Evolutionary conservation across 1,140 invertebrate genomes (phyloP), one percentile per base, ranked within the genome.

Genomic region (Tetragonula clypearis): DNA sequence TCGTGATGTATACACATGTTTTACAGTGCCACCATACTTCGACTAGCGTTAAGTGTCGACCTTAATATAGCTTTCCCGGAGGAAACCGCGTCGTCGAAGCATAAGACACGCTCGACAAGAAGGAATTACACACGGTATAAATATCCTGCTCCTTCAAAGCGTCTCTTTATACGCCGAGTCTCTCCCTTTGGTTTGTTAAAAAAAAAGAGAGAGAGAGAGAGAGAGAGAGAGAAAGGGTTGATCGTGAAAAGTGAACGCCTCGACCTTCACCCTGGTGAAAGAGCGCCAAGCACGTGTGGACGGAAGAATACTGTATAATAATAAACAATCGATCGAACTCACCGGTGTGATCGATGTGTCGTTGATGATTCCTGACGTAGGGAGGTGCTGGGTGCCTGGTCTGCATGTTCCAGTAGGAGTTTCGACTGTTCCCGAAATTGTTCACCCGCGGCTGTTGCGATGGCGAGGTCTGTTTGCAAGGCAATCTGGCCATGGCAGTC

Each of bases 401-500:
- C 79, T 95, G 93, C 92, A 94, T 94, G 73, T 94, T 94, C 94
- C 94, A 95, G 79, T 94, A 95, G 75, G 86, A 21, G 62, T 87
- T 90, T 74, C 91, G 88, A 30, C 89, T 90, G 79, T 87, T 91
- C 41, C 86, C 90, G 60, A 93, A 93, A 88, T 90, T 93, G 87
- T 92, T 94, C 77, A 92, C 87, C 85, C 91, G 91, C 86, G 91
- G 86, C 72, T 93, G 93, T 85, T 95, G 93, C 84, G 93, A 91
- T 80, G 93, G 92, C 77, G 92, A 90, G 82, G 91, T 91, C 91
- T 94, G 93, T 89, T 95, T 95, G 90, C 93, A 94, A 85, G 94
- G 93, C 87, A 94, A 92, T 91, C 94, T 93, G 56, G 94, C 94
- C 94, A 95, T 95, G 86, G 94, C 92, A 91, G 94, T 94, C 94